Evolutionary conservation across 1,140 invertebrate genomes (phyloP).

Genomic region (Panagrolaimus sp.): DNA sequence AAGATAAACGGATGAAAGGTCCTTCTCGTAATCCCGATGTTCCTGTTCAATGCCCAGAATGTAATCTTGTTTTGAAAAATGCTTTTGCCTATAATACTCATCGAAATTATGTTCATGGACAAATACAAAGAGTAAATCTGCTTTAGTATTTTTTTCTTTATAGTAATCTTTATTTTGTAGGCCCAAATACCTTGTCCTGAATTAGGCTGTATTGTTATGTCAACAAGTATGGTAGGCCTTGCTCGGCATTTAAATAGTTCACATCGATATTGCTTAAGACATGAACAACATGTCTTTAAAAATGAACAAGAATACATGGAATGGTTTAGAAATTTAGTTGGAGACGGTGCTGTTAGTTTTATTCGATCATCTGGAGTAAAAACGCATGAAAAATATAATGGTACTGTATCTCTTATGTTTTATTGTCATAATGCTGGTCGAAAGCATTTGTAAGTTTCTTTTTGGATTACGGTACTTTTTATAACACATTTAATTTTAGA

Average conservation of each 20-base stretch:
- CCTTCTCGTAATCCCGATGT: background rate
- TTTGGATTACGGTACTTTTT: too few species aligned
- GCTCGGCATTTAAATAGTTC: background rate
- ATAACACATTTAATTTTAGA: too few species aligned
- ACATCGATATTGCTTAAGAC: background rate
- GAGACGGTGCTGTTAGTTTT: background rate
- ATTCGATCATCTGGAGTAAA: background rate
- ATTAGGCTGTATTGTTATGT: background rate
- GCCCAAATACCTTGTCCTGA: background rate
- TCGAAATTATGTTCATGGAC: slow-evolving; percentile 1
- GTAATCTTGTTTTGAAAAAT: background rate
- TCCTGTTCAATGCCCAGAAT: background rate
- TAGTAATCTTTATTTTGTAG: background rate
- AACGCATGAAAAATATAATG: background rate
- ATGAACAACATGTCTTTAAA: background rate
- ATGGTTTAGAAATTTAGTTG: background rate
- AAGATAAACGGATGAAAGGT: too few species aligned
- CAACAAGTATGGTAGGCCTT: background rate
- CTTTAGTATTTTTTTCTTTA: too few species aligned
- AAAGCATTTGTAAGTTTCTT: too few species aligned
- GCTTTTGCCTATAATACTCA: background rate
- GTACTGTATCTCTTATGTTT: too few species aligned
- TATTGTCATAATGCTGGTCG: too few species aligned
- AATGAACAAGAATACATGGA: background rate
- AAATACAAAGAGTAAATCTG: background rate